Conservation (phyloP, 2,797 vertebrate species). For the Aldrovandia affinis region DNA sequence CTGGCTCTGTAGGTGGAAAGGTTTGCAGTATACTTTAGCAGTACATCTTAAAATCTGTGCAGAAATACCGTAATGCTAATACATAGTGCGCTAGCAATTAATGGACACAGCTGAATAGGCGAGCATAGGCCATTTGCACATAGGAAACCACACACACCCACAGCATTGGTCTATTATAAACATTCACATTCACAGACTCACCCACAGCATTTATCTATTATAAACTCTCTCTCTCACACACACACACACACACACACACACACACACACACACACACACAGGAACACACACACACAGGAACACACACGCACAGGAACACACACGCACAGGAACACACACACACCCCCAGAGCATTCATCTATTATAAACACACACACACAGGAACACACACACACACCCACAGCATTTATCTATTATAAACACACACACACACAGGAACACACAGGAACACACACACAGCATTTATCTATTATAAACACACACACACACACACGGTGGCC, state of each 20-base stretch:
- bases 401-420: too few relatives aligned
- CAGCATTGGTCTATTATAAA: too few relatives aligned
- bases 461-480: neutral
- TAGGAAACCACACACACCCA: neutral
- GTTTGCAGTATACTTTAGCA: too few relatives aligned
- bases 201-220: too few relatives aligned
- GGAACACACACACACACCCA: slow-evolving; percentile 10
- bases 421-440: neutral
- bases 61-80: neutral
- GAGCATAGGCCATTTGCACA: neutral
- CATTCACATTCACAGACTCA: neutral
- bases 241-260: slow-evolving; percentile 1
- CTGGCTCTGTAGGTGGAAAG: too few relatives aligned
- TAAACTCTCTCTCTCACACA: slow-evolving; percentile 61
- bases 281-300: neutral
- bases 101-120: neutral
- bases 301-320: slow-evolving; percentile 32
- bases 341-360: too few relatives aligned
- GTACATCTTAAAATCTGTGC: neutral
- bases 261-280: neutral
- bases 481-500: neutral
- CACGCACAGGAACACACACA: neutral
- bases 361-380: slow-evolving; percentile 5
- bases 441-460: too few relatives aligned
- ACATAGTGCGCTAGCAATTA: neutral